Conservation (phyloP, 2,888 invertebrate species). For the Drosophila phalerata region DNA sequence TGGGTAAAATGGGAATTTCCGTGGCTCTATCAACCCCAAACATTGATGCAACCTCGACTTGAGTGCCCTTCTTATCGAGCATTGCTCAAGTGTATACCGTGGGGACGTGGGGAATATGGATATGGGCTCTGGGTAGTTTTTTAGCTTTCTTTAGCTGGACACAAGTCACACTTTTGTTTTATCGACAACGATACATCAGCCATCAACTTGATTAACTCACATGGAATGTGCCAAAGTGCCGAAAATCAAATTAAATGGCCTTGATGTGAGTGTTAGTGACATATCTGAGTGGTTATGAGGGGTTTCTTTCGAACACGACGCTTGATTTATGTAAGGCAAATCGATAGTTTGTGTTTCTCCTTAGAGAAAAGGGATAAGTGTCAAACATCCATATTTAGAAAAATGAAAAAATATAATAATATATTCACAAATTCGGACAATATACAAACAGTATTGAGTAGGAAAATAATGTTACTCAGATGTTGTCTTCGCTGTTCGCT, state of each 20-base stretch:
- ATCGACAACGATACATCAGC: conserved; percentile 75
- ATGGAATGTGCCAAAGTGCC: conserved; percentile 75
- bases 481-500: conserved; percentile 28
- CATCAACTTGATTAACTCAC: conserved; percentile 80
- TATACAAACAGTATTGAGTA: conserved; percentile 23
- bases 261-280: conserved; percentile 85
- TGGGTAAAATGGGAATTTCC: conserved; percentile 26
- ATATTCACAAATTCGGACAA: conserved; percentile 24
- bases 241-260: conserved; percentile 84
- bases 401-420: conserved; percentile 15
- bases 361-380: conserved; percentile 78
- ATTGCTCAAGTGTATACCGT: conserved; percentile 19
- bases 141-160: conserved; percentile 47
- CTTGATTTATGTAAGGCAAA: conserved; percentile 74
- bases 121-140: conserved; percentile 25
- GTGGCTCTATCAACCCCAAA: conserved; percentile 42
- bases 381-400: conserved; percentile 46
- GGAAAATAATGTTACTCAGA: conserved; percentile 19
- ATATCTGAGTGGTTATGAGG: conserved; percentile 70
- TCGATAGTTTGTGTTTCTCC: conserved; percentile 74
- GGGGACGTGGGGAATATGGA: conserved; percentile 20
- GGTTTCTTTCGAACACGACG: neutral
- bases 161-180: conserved; percentile 65
- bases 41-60: conserved; percentile 7
- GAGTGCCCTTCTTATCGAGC: conserved; percentile 40